Conservation (phyloP, 2,113 vertebrate genomes). For the Cephalopterus ornatus region DNA sequence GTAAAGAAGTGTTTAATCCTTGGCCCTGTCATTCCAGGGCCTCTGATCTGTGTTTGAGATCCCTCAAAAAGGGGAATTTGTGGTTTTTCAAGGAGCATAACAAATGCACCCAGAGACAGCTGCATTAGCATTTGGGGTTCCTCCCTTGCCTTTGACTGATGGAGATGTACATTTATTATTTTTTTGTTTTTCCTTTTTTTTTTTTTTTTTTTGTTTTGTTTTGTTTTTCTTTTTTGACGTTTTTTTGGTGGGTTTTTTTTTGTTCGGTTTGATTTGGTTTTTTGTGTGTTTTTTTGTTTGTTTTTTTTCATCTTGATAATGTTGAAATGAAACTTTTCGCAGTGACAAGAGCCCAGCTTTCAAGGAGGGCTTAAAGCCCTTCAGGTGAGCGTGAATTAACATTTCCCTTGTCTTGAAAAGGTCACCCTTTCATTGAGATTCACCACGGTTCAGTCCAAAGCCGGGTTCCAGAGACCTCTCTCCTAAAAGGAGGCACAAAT, state of each 20-base stretch:
- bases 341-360: background rate
- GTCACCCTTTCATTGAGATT: constrained; percentile 57
- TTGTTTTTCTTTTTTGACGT: background rate
- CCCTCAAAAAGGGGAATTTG: background rate
- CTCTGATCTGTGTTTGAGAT: constrained; percentile 1
- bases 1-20: constrained; percentile 37
- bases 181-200: background rate
- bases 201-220: background rate
- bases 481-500: background rate
- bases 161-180: background rate
- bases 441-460: background rate
- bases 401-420: constrained; percentile 47
- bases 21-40: constrained; percentile 7
- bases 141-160: background rate
- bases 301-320: background rate
- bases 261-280: no score
- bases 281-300: no score
- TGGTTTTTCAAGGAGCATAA: constrained; percentile 6
- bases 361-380: background rate
- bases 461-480: background rate
- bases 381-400: constrained; percentile 52
- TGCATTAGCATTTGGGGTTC: background rate
- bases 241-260: no score
- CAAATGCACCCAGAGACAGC: background rate
- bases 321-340: background rate